Evolutionary conservation across 2,888 invertebrate genomes (phyloP).

Genomic region (Dinocampus coccinellae): DNA sequence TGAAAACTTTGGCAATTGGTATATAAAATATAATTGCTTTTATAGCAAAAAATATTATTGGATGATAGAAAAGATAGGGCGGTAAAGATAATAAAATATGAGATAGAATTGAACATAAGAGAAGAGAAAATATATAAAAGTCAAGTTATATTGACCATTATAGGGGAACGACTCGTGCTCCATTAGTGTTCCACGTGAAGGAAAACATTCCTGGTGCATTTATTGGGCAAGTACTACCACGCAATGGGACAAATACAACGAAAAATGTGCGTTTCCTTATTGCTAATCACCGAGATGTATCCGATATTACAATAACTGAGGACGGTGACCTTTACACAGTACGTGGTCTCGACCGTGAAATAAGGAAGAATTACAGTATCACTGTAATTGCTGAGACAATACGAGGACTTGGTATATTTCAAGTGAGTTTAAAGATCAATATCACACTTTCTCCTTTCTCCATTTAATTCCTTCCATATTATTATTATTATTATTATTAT

Average conservation of each 20-base stretch:
- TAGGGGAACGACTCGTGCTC: constrained; percentile 78
- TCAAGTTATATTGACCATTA: not conserved
- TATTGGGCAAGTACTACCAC: constrained; percentile 80
- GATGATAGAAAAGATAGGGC: no score
- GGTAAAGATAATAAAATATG: not conserved
- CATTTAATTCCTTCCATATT: constrained; percentile 8
- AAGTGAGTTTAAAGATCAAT: constrained; percentile 68
- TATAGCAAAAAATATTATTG: not conserved
- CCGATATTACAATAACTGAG: constrained; percentile 82
- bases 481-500: not conserved
- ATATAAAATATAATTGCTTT: not conserved
- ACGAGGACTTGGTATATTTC: constrained; percentile 81
- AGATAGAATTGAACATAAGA: not conserved
- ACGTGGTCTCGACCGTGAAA: constrained; percentile 83
- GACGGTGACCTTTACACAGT: constrained; percentile 87
- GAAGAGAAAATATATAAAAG: not conserved
- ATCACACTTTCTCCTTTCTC: constrained; percentile 16
- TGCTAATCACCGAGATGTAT: constrained; percentile 86
- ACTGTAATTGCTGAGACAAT: constrained; percentile 85
- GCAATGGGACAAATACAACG: constrained; percentile 65
- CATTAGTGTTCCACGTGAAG: constrained; percentile 81
- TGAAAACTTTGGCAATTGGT: not conserved
- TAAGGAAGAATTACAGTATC: constrained; percentile 78
- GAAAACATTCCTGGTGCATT: constrained; percentile 82
- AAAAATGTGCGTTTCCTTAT: constrained; percentile 79